Base-by-base conservation (phyloP, 2,113 vertebrate genomes). In the Pseudopodoces humilis region DNA sequence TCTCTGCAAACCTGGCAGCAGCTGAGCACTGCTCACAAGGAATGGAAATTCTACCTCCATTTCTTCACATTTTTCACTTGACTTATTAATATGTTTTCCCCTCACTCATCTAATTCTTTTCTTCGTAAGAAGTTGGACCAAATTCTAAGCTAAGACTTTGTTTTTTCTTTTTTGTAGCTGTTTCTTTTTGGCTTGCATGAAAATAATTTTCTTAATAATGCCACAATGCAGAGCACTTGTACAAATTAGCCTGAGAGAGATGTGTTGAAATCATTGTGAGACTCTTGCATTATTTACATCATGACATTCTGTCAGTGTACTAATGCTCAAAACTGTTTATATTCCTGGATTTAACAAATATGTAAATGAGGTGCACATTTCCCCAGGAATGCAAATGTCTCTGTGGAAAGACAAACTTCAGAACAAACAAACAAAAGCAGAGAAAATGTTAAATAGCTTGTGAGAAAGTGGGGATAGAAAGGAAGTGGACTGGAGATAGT, bases 221-320 rank as follows among this genome's bases (percentile, higher is more conserved):
- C 83, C 88, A 55, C 74, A 87, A 86, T 11, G 28, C 39, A 83
- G 79, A 93, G n/a, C 53, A 82, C 68, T 94, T 69, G 68, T 75
- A 94, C 39, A 75, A 64, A 78, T 33, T 71, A 31, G 78, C 87
- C 90, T 39, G 85, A 80, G 78, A 96, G 58, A 92, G 27, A 87
- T 50, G 50, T 88, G 56, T 25, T 92, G 95, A 81, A 95, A 86
- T 86, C 92, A 82, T 90, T 83, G 35, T 76, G 79, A 96, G 78
- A 53, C 33, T 90, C 86, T 63, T 72, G 83, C 90, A 56, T 96
- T 97, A 96, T 96, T 97, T 93, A 88, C 95, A 81, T 41, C 18
- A 10, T 69, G 92, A 70, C 13, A 21, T 72, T 92, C 84, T 92
- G 84, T 89, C 84, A 79, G 63, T 16, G 50, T 25, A 21, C 30